Base-by-base conservation (phyloP, 2,888 invertebrate species). In the Eilema depressum region DNA sequence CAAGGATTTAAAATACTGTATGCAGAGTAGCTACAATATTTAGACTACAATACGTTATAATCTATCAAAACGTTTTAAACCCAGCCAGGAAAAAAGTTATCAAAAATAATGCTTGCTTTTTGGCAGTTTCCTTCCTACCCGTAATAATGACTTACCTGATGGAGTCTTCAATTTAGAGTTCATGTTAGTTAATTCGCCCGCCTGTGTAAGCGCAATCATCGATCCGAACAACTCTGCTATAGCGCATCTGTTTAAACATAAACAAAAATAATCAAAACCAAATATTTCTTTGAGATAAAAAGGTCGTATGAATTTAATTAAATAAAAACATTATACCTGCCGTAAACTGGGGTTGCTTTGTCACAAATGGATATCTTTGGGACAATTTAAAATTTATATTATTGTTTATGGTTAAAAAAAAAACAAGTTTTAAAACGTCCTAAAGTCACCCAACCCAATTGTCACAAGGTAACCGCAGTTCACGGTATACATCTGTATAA, bases 181-280 rank as follows among this genome's bases (percentile, higher is more conserved):
- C 47, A 93, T 78, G 66, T 87, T 92, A 10, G 87, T 91, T 0
- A 90, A 89, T 85, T 96, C 97, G 28, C 96, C 96, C 74, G 97
- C 97, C 89, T 98, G 98, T 0, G 98, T 98, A 86, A 97, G 97
- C 1, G 98, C 98, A 76, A 98, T 97, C 61, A 99, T 93, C 8
- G 98, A 97, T 0, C 99, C 99, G 53, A 99, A 95, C 20, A 99
- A 96, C 88, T 98, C 98, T 0, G 99, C 98, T 23, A 99, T 98
- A 0, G 98, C 97, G 92, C 98, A 98, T 83, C 95, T 95, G 80
- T 69, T 77, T 73, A 65, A 73, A 65, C 47, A 12, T 68, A 61
- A 63, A 66, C 47, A 59, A 53, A 65, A 63, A 63, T 56, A 65
- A 53, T 65, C 33, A 61, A 17, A 17, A 60, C 14, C n/a, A 26